Percentiles rank a stretch among this genome's conserved stretches.
phyloP scores from a whole-genome alignment of 2,888 invertebrate genomes.

The Liposcelis brunnea region DNA sequence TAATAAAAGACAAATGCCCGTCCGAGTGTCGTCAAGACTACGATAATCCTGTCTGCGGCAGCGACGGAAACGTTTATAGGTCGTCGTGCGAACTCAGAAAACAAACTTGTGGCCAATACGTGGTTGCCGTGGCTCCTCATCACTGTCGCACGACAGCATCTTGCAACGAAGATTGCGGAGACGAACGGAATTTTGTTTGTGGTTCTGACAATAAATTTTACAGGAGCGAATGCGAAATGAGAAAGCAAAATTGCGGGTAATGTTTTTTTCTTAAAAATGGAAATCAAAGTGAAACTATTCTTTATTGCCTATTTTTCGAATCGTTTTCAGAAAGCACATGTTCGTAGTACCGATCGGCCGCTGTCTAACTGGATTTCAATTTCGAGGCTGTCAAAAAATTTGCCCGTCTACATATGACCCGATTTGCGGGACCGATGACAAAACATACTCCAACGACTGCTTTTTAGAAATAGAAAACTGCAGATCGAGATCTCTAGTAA shows the following conservation, averaged over 20 bases:
- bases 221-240: slow-evolving; percentile 81
- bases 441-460: slow-evolving; percentile 86
- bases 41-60: slow-evolving; percentile 63
- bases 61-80: slow-evolving; percentile 73
- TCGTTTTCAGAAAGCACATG: slow-evolving; percentile 56
- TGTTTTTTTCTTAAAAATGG: slow-evolving; percentile 16
- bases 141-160: slow-evolving; percentile 75
- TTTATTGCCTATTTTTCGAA: slow-evolving; percentile 4
- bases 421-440: slow-evolving; percentile 81
- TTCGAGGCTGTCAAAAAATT: slow-evolving; percentile 71
- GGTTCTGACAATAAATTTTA: slow-evolving; percentile 83
- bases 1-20: slow-evolving; percentile 46
- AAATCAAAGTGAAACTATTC: not conserved
- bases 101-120: slow-evolving; percentile 70
- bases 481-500: slow-evolving; percentile 59
- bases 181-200: slow-evolving; percentile 62
- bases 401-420: slow-evolving; percentile 78
- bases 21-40: slow-evolving; percentile 44
- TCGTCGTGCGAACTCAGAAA: slow-evolving; percentile 69
- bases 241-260: slow-evolving; percentile 74
- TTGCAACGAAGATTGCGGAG: slow-evolving; percentile 52
- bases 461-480: slow-evolving; percentile 85
- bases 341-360: slow-evolving; percentile 81
- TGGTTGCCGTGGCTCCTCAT: slow-evolving; percentile 62
- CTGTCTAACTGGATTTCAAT: slow-evolving; percentile 68